These are phyloP conservation scores for Diabrotica virgifera DNA, from an alignment of 1,140 invertebrate species.

Conservation along the genomic window DNA sequence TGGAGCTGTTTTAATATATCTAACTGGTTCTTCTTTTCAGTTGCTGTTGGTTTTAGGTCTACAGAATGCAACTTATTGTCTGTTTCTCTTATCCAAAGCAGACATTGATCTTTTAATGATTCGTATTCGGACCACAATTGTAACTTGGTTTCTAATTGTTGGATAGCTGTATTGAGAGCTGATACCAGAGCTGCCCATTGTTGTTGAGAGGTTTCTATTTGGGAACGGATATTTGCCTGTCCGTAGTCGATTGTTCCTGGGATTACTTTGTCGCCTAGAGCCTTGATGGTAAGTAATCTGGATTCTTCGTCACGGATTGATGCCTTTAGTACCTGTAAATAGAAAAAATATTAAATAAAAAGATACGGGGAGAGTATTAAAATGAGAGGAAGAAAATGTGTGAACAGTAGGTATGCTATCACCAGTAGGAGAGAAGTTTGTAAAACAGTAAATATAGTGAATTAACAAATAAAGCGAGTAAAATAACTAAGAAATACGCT, in stretches of 20 bases:
- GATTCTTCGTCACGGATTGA: conserved; percentile 83
- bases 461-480: not conserved
- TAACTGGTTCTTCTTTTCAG: conserved; percentile 81
- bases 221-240: conserved; percentile 79
- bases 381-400: too few relatives aligned
- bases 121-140: conserved; percentile 92
- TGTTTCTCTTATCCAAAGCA: conserved; percentile 84
- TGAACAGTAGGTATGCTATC: too few relatives aligned
- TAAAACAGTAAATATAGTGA: not conserved
- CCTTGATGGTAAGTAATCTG: conserved; percentile 74
- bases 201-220: conserved; percentile 83
- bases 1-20: conserved; percentile 76
- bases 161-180: conserved; percentile 72
- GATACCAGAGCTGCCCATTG: conserved; percentile 85
- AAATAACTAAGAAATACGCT: conserved; percentile 21
- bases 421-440: too few relatives aligned
- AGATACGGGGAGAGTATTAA: too few relatives aligned
- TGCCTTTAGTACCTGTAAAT: conserved; percentile 65
- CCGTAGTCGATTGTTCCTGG: conserved; percentile 83
- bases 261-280: conserved; percentile 84
- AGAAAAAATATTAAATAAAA: conserved; percentile 19
- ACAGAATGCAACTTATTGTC: conserved; percentile 85
- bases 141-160: conserved; percentile 74
- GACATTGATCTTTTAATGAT: conserved; percentile 76
- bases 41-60: conserved; percentile 78